phyloP scores from a whole-genome alignment of 1,140 invertebrate genomes.

The Belonocnema kinseyi region DNA sequence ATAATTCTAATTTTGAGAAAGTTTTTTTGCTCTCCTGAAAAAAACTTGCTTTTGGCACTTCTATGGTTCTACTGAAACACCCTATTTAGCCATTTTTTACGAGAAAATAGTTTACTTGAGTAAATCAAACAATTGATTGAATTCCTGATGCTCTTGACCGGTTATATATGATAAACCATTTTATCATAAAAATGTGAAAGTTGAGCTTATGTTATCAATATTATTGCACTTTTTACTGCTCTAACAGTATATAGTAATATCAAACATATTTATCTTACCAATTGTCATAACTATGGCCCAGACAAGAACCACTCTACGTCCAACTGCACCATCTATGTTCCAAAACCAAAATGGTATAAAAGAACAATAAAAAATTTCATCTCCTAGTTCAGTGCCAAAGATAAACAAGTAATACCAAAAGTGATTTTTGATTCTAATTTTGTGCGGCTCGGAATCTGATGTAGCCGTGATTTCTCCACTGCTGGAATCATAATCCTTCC shows the following conservation, averaged over 20 bases:
- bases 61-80: too few species aligned
- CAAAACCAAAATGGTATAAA: conserved; percentile 95
- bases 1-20: too few species aligned
- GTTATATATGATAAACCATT: too few species aligned
- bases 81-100: too few species aligned
- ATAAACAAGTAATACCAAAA: conserved; percentile 92
- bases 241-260: conserved; percentile 69
- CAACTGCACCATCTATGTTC: conserved; percentile 92
- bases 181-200: too few species aligned
- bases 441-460: conserved; percentile 40
- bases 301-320: conserved; percentile 85
- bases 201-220: too few species aligned
- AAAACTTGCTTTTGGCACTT: too few species aligned
- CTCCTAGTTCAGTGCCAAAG: conserved; percentile 89
- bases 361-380: conserved; percentile 91
- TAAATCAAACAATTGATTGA: too few species aligned
- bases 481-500: conserved; percentile 33
- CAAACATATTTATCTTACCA: conserved; percentile 74
- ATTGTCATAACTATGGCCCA: conserved; percentile 92
- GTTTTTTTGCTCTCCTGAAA: too few species aligned
- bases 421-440: conserved; percentile 82
- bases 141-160: too few species aligned
- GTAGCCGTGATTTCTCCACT: conserved; percentile 36
- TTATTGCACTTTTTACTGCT: conserved; percentile 69
- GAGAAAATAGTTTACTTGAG: too few species aligned